Evolutionary conservation across 2,797 vertebrate species (phyloP).

Genomic region (Pangasius macronema): DNA sequence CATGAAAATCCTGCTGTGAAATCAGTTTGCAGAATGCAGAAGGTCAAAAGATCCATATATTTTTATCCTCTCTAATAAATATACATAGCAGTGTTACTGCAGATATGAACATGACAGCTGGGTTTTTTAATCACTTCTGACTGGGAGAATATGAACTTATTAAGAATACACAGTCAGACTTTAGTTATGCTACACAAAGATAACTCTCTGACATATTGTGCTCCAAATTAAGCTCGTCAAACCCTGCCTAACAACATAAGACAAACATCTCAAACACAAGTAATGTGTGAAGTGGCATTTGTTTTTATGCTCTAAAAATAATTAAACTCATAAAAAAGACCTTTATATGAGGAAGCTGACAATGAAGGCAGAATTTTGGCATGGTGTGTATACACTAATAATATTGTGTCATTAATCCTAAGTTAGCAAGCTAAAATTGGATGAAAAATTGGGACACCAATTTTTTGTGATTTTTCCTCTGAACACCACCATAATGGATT

Average conservation of each 20-base stretch:
- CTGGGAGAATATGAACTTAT: neutral
- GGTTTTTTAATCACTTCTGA: neutral
- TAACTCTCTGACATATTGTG: neutral
- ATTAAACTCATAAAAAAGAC: neutral
- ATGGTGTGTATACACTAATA: neutral
- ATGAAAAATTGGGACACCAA: neutral
- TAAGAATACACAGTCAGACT: neutral
- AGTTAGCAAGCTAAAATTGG: neutral
- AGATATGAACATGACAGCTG: neutral
- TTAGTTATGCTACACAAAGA: neutral
- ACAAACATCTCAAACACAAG: neutral
- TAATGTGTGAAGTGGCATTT: neutral
- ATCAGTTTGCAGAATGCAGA: neutral
- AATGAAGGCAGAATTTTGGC: neutral
- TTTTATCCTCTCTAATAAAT: neutral
- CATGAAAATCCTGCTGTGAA: neutral
- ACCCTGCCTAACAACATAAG: neutral
- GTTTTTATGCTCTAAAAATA: neutral
- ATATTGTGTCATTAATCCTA: neutral
- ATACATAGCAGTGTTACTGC: neutral
- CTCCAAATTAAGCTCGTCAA: neutral
- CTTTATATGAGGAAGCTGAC: neutral
- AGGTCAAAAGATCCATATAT: neutral
- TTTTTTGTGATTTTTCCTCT: too few species aligned
- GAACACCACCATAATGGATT: too few species aligned